Evolutionary conservation across 2,113 vertebrate genomes (phyloP).

Genomic region (Halcyon malimbica): DNA sequence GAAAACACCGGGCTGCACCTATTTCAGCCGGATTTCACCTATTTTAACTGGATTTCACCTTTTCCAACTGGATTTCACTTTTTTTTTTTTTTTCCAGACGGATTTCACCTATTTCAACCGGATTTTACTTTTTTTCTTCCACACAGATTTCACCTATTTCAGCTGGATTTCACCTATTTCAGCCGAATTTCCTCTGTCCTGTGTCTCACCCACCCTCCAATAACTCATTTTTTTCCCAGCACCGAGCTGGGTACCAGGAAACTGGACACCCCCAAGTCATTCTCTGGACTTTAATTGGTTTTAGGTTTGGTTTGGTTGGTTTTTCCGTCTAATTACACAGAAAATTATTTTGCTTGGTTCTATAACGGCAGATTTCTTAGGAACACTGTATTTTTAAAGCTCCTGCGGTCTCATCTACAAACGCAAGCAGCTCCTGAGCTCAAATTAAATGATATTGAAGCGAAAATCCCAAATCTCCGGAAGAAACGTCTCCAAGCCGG

Average conservation of each 20-base stretch:
- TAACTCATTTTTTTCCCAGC: not conserved
- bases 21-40: not conserved
- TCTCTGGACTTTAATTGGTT: not conserved
- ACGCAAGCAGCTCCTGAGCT: not conserved
- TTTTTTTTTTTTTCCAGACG: too few species aligned
- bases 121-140: too few species aligned
- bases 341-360: not conserved
- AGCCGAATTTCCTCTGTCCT: not conserved
- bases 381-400: not conserved
- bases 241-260: not conserved
- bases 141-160: not conserved
- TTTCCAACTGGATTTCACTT: too few species aligned
- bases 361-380: not conserved
- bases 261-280: not conserved
- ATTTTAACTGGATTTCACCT: too few species aligned
- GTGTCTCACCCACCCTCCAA: not conserved
- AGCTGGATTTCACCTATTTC: not conserved
- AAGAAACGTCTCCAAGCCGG: not conserved
- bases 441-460: not conserved
- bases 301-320: not conserved
- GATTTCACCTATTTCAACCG: not conserved
- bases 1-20: not conserved
- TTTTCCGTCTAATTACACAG: not conserved
- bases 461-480: not conserved
- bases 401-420: accelerated